Evolutionary conservation across 2,888 invertebrate species (phyloP).

Genomic region (Athalia cordata): DNA sequence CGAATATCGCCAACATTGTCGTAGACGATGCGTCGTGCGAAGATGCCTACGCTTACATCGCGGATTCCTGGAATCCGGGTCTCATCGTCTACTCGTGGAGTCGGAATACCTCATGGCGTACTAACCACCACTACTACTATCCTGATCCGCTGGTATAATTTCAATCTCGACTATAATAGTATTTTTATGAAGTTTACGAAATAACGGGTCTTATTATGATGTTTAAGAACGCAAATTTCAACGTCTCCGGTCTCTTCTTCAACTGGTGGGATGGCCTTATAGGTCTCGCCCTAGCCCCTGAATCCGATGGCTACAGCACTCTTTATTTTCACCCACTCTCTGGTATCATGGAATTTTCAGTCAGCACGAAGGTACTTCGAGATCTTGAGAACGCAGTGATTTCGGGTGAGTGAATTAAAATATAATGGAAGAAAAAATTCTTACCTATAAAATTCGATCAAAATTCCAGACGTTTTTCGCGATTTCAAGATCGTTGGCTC

Average conservation of each 20-base stretch:
- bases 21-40: conserved; percentile 85
- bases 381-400: conserved; percentile 76
- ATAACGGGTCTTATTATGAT: background rate
- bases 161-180: background rate
- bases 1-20: conserved; percentile 85
- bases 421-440: background rate
- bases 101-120: conserved; percentile 83
- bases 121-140: conserved; percentile 82
- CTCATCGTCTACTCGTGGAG: conserved; percentile 86
- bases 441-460: background rate
- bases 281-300: conserved; percentile 81
- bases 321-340: conserved; percentile 85
- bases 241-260: conserved; percentile 81
- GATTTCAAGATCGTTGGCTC: conserved; percentile 82
- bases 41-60: conserved; percentile 83
- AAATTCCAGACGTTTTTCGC: conserved; percentile 75
- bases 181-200: background rate
- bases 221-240: conserved; percentile 80
- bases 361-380: conserved; percentile 80
- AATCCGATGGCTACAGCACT: conserved; percentile 80
- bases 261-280: conserved; percentile 88
- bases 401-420: conserved; percentile 52
- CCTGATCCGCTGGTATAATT: conserved; percentile 78
- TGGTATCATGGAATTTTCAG: conserved; percentile 83
- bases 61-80: conserved; percentile 82